Base-by-base conservation (phyloP, 2,797 vertebrate genomes). In the Clarias fuscus region DNA sequence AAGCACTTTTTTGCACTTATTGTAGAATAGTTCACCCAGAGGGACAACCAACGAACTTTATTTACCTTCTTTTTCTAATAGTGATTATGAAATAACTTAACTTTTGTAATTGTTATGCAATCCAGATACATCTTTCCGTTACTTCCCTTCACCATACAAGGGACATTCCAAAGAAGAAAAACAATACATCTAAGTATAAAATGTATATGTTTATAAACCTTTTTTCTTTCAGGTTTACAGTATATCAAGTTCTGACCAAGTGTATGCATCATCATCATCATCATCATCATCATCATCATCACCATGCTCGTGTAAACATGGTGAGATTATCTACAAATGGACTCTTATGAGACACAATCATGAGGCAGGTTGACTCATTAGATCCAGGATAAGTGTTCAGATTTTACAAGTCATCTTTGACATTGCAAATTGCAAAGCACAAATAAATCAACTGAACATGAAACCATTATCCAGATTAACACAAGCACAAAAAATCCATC, bases 341-440 rank as follows among this genome's bases (percentile, higher is more conserved):
- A 58, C 30, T n/a, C 58, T 77, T 77, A 89, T 61, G 27, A 82
- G 73, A 71, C 2, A 53, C 75, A 68, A 67, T 85, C 65, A 89
- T 53, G 59, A 85, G 53, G 22, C n/a, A 53, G 30, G 11, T 58
- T 71, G 64, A 83, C 56, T 72, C 30, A 81, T 6, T 18, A 67
- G 40, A 67, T 20, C 24, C n/a, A 53, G n/a, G 79, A 13, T 20
- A 70, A 70, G 61, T 62, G 3, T 20, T 77, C 43, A 68, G 68
- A 37, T 48, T 27, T 77, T 59, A 20, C 27, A 15, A 56, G 48
- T 58, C 53, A 56, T 77, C 70, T 77, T 33, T 33, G 1, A 33
- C 33, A 33, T 61, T 24, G 43, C 24, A 80, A 33, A 80, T 62
- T 8, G 62, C 17, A 68, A 43, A 61, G 20, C 37, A 40, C 24